Base-by-base conservation (phyloP, 2,888 invertebrate genomes). In the Leuctra nigra region DNA sequence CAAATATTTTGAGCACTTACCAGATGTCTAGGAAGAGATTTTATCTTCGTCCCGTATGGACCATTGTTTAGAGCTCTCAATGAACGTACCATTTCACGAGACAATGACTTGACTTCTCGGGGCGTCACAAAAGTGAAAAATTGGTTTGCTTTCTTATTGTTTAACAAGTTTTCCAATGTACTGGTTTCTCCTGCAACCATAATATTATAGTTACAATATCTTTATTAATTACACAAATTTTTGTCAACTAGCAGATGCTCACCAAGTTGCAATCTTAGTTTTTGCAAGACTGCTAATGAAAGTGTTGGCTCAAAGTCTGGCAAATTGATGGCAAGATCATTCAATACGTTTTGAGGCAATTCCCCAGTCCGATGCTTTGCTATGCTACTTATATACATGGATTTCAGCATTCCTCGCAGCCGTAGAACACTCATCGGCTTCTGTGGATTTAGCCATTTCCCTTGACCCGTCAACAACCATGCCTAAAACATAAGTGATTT, bases 101-200 rank as follows among this genome's bases (percentile, higher is more conserved):
- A 25, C 9, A 53, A 38, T 11, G 25, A 11, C n/a, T 50, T 29
- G 2, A 60, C 25, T 25, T 53, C 53, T 25, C 16, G 36, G 2
- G 60, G 48, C 0, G 54, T 13, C 9, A 60, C 25, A 29, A 60
- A 25, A 16, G 47, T 29, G 39, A 58, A 60, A 39, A 47, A 60
- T 52, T 60, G 60, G 11, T 46, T 36, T n/a, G 56, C 52, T 4
- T 54, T 18, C 13, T 50, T 39, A 25, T 60, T 60, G 24, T 36
- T 29, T 18, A 60, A 54, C 16, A 60, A 52, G 13, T 35, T 46
- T 41, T 54, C 54, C 54, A 60, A 41, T 1, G 48, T 23, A n/a
- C 13, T 38, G 16, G 9, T 38, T 38, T 38, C 38, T 38, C 38
- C 16, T 38, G 6, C 38, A 29, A 29, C 29, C 6, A 6, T 7